Evolutionary conservation across 1,140 invertebrate genomes (phyloP), one percentile per base, ranked within the genome.

Genomic region (Cherax destructor): DNA sequence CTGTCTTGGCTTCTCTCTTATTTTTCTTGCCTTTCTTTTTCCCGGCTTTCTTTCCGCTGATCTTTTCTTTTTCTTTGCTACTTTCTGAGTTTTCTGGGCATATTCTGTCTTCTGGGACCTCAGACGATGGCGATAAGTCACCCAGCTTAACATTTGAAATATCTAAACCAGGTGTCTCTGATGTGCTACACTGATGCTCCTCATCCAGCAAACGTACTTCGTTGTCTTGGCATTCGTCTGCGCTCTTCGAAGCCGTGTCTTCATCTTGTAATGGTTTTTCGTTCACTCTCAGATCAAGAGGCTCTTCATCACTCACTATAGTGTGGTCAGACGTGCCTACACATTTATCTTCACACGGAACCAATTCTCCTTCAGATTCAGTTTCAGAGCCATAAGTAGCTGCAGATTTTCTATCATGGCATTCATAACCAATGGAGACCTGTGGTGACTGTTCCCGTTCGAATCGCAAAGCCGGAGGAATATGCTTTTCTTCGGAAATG

Each of bases 11-110:
- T 4, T 91, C 90, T 30, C 84, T 69, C 49, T 91, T 91, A 61
- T 87, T 91, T 76, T 91, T 91, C 78, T 87, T 91, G 7, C 90
- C 90, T 77, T 91, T 91, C 72, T 91, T 91, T 49, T 91, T 91
- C 59, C 78, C 78, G 65, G 21, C 52, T 50, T 91, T 91, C 50
- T 91, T 91, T 11, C 85, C 84, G 13, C 72, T 87, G 1, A 83
- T 77, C 56, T 91, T 91, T 9, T 87, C 83, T 41, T 86, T 91
- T 59, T 91, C 90, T 76, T 91, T 91, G 16, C 30, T 79, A 69
- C 90, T 91, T 59, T 91, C 90, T 6, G 90, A 91, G 18, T 91
- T 91, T 18, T 84, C 90, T 41, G 87, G 24, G 16, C 81, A 89
- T 59, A 83, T 89, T 11, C 41, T 80, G 30, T 89, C 83, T 3